These are phyloP conservation scores for Oreocharis arfaki DNA, from an alignment of 2,113 vertebrate species.

Conservation along the genomic window DNA sequence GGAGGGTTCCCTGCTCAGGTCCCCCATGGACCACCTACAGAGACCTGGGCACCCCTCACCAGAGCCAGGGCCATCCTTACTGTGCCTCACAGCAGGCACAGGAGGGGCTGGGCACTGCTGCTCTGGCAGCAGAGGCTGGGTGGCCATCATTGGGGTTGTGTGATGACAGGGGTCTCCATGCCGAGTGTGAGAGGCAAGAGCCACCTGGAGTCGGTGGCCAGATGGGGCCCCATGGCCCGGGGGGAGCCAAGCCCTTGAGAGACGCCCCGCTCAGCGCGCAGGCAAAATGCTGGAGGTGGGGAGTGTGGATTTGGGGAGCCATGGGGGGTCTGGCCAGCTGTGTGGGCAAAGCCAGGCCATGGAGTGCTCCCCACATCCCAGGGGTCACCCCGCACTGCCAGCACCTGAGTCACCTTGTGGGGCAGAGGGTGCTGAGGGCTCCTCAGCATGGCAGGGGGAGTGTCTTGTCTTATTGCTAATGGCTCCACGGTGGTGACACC, in stretches of 20 bases:
- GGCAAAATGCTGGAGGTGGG: neutral
- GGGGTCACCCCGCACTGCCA: neutral
- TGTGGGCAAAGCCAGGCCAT: neutral
- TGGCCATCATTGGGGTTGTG: neutral
- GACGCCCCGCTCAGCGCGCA: rapidly evolving
- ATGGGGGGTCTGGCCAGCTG: neutral
- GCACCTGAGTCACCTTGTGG: neutral
- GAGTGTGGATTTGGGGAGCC: neutral
- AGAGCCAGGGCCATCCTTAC: neutral
- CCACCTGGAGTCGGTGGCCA: rapidly evolving
- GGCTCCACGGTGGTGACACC: neutral
- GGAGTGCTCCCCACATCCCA: neutral
- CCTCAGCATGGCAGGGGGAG: neutral
- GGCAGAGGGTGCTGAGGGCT: neutral
- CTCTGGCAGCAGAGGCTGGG: neutral
- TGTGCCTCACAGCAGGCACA: rapidly evolving
- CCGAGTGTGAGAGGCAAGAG: rapidly evolving
- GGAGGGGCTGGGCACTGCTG: neutral
- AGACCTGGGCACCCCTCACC: neutral
- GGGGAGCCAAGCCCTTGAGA: constrained; percentile 7
- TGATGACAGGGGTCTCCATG: neutral
- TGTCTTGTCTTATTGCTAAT: constrained; percentile 26
- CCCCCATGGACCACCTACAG: neutral
- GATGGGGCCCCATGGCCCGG: rapidly evolving
- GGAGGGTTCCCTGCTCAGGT: neutral